Evolutionary conservation across 1,140 invertebrate species (phyloP), one percentile per base, ranked within the genome.

Genomic region (Drosophila auraria): DNA sequence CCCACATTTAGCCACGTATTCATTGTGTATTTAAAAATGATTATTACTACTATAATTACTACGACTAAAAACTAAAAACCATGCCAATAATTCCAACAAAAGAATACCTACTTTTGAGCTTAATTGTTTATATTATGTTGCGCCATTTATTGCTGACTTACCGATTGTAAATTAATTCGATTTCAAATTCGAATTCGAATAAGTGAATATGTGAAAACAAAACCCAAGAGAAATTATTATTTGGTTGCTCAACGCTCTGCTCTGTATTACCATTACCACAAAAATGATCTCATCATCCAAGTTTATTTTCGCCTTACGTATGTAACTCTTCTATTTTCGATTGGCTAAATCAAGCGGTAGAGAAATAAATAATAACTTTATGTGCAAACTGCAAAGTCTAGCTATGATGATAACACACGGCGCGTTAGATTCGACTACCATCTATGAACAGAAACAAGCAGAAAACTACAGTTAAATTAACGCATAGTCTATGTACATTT

Each of bases 211-310:
- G 40, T 20, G 30, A 1, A 30, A 30, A 0, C 30, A 20, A 20
- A 33, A 51, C 30, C 40, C 33, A 54, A 59, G 56, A 80, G 23
- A 50, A 72, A 71, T 62, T 40, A 64, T 3, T 50, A 62, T 69
- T 82, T 64, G 83, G 69, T 66, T 86, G 86, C 86, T 84, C 69
- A 82, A 73, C 54, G 64, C 56, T 77, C 76, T 91, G 83, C 84
- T 91, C 80, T 86, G 79, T 72, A 72, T 75, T 77, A 66, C 70
- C 33, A 72, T 75, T 77, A 66, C 70, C 33, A 36, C 33, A 36
- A 82, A 86, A 86, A 92, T 93, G 92, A 90, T 92, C 92, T 93
- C 90, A 93, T 92, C 92, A 93, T 93, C 84, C 90, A 78, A 80
- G 91, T 92, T 92, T 93, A 92, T 93, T 92, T 93, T 91, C 87